phyloP scores from a whole-genome alignment of 2,888 invertebrate species.

The Rotaria socialis region DNA sequence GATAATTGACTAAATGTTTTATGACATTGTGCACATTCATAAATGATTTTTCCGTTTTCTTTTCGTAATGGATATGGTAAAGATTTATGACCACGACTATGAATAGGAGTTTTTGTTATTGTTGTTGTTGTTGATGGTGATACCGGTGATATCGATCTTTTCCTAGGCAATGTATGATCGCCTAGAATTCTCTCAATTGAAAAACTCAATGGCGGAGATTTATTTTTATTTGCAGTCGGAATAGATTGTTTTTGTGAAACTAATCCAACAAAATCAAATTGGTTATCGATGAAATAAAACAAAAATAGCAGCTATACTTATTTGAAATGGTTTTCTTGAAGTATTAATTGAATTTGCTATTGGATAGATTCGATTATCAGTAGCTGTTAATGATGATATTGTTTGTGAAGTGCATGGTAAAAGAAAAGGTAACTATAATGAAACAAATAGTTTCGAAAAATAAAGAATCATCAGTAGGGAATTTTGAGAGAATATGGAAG shows the following conservation, averaged over 20 bases:
- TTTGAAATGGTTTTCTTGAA: neutral
- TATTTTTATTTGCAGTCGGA: neutral
- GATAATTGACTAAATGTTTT: slow-evolving; percentile 97
- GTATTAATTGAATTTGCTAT: neutral
- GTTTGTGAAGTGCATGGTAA: neutral
- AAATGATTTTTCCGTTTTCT: slow-evolving; percentile 98
- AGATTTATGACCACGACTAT: slow-evolving; percentile 43
- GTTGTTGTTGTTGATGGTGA: neutral
- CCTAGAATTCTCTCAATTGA: slow-evolving; percentile 2
- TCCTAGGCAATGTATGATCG: neutral
- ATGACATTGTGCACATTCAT: slow-evolving; percentile 94
- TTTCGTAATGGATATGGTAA: slow-evolving; percentile 87
- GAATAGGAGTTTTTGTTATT: neutral
- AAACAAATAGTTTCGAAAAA: too few species aligned
- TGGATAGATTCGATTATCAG: neutral
- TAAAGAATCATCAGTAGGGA: too few species aligned
- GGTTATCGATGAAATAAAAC: neutral
- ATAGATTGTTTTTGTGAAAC: neutral
- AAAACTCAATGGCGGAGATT: neutral
- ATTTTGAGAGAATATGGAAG: too few species aligned
- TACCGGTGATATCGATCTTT: neutral
- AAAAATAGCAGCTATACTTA: neutral
- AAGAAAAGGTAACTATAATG: neutral
- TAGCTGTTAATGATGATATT: neutral
- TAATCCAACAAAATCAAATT: neutral